Conservation (phyloP, 1,140 invertebrate species). For the Whitmania pigra region DNA sequence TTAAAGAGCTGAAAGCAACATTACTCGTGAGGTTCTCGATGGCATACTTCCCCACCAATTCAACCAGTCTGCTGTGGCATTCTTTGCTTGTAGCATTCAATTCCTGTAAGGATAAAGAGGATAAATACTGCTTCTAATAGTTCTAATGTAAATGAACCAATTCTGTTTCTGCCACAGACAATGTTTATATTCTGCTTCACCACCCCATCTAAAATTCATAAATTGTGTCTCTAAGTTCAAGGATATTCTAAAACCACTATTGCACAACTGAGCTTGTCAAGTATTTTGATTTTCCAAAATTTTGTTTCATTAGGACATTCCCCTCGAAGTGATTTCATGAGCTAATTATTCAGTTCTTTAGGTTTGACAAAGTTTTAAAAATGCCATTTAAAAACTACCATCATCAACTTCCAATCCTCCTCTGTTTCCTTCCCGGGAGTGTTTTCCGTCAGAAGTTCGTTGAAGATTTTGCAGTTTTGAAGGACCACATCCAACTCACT, state of each 20-base stretch:
- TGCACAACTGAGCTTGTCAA: too few species aligned
- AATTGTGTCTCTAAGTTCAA: too few species aligned
- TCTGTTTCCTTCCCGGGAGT: constrained; percentile 46
- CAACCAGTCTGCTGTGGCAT: constrained; percentile 8
- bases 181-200: too few species aligned
- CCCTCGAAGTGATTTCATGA: too few species aligned
- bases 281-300: too few species aligned
- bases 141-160: too few species aligned
- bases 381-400: background rate
- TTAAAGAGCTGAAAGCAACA: background rate
- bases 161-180: too few species aligned
- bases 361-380: background rate
- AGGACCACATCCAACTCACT: constrained; percentile 83
- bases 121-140: too few species aligned
- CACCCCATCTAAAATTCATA: too few species aligned
- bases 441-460: constrained; percentile 83
- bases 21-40: background rate
- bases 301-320: too few species aligned
- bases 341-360: background rate
- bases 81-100: constrained; percentile 1
- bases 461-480: constrained; percentile 80
- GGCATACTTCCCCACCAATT: constrained; percentile 2
- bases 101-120: background rate
- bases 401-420: constrained; percentile 17
- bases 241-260: too few species aligned